Base-by-base conservation (phyloP, 2,888 invertebrate genomes). In the Coleophora deauratella region DNA sequence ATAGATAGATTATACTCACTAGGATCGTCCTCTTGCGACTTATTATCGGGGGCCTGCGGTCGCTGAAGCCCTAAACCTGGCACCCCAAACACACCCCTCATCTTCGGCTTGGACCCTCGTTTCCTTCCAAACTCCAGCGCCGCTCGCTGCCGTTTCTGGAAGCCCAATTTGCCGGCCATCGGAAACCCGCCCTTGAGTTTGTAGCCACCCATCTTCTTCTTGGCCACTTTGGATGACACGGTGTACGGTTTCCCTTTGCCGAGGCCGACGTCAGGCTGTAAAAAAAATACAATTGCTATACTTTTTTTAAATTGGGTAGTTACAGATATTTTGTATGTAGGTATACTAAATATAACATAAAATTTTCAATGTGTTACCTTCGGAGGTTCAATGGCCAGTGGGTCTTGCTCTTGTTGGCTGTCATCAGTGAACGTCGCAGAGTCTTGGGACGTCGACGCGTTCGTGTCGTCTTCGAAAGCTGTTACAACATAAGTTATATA, bases 41-140 rank as follows among this genome's bases (percentile, higher is more conserved):
- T 85, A 51, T 77, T 85, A 45, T 86, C 89, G 27, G 89, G 89
- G 1, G 89, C 86, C 45, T 88, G 88, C 0, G 90, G 90, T 40
- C 90, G 76, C 58, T 93, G 93, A 42, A 94, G 73, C 3, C 93
- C 93, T 14, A 94, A 80, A 7, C 93, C 93, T 0, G 94, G 93
- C 6, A 91, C 92, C 11, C 94, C 94, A 66, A 94, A 94, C 34
- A 93, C 89, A 3, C 94, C 94, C 38, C 95, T 84, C 90, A 96
- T 94, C 79, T 96, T 97, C 10, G 95, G 91, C 68, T 97, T 97
- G 1, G 93, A 91, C 7, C 94, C 95, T 46, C 96, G 87, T 66
- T 96, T 95, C 47, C 95, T 82, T 27, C 93, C 91, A 65, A 94
- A 91, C 54, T 95, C 93, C 30, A 85, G 51, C 27, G 89, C 89